Evolutionary conservation across 2,113 vertebrate genomes (phyloP).

Genomic region (Gracilinanus agilis): DNA sequence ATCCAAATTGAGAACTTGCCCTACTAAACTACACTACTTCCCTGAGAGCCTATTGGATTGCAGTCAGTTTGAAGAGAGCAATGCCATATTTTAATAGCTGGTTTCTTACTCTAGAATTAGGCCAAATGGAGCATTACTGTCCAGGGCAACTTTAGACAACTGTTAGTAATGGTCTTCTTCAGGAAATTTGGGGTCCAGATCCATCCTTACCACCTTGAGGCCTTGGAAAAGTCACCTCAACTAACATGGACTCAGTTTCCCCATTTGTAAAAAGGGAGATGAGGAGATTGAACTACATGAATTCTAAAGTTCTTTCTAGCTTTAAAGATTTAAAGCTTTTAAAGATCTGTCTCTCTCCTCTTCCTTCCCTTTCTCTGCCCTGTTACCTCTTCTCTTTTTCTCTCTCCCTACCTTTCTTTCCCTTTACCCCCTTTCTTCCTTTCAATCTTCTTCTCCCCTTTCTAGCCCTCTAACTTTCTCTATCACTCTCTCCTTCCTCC

Average conservation of each 20-base stretch:
- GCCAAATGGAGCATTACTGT: neutral
- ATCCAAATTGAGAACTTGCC: neutral
- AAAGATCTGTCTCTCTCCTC: neutral
- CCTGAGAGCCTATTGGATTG: neutral
- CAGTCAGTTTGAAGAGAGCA: neutral
- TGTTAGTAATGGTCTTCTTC: neutral
- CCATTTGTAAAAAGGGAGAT: neutral
- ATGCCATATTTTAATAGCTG: neutral
- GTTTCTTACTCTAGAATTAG: neutral
- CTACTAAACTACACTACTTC: neutral
- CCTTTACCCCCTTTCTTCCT: neutral
- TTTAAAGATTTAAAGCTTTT: neutral
- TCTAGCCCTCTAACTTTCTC: neutral
- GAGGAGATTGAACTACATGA: neutral
- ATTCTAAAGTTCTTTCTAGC: neutral
- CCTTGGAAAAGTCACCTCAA: neutral
- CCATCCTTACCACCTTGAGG: neutral
- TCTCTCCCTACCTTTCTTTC: neutral
- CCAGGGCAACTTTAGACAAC: neutral
- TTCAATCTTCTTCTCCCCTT: neutral
- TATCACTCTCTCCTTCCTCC: neutral
- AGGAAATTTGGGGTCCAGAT: neutral
- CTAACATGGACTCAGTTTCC: neutral
- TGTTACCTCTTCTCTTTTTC: neutral
- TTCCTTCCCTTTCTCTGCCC: neutral